Evolutionary conservation across 2,797 vertebrate genomes (phyloP).

Genomic region (Heliangelus exortis): DNA sequence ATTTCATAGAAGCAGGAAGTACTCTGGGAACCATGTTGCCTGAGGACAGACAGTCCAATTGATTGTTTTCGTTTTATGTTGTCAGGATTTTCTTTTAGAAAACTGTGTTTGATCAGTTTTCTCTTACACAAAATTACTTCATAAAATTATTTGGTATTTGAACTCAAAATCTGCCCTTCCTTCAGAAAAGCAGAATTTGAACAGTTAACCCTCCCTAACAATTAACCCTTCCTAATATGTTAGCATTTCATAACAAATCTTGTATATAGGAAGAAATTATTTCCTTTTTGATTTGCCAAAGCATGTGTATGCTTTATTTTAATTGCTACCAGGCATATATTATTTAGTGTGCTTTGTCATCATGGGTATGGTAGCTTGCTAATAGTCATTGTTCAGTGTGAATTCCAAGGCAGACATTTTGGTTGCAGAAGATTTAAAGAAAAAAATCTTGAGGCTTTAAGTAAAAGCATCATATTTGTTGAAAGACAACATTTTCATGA

Average conservation of each 20-base stretch:
- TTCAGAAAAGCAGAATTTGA: background rate
- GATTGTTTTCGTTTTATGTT: background rate
- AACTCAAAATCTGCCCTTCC: background rate
- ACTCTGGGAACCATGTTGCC: background rate
- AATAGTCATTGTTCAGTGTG: background rate
- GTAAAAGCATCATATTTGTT: background rate
- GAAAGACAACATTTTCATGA: background rate
- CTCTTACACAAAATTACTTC: background rate
- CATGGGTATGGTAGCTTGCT: background rate
- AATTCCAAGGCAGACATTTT: background rate
- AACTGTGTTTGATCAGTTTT: background rate
- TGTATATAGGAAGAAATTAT: background rate
- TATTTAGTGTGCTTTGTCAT: background rate
- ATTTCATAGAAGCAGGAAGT: background rate
- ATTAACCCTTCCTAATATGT: background rate
- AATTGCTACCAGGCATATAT: background rate
- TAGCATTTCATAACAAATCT: background rate
- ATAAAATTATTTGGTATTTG: background rate
- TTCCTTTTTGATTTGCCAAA: background rate
- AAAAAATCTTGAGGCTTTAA: background rate
- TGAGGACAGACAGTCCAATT: background rate
- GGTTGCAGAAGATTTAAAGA: background rate
- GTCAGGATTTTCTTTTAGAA: background rate
- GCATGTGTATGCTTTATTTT: background rate
- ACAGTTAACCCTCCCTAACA: background rate